Conservation (phyloP, 64 coral and sea anemone genomes). For the Exaiptasia diaphana region DNA sequence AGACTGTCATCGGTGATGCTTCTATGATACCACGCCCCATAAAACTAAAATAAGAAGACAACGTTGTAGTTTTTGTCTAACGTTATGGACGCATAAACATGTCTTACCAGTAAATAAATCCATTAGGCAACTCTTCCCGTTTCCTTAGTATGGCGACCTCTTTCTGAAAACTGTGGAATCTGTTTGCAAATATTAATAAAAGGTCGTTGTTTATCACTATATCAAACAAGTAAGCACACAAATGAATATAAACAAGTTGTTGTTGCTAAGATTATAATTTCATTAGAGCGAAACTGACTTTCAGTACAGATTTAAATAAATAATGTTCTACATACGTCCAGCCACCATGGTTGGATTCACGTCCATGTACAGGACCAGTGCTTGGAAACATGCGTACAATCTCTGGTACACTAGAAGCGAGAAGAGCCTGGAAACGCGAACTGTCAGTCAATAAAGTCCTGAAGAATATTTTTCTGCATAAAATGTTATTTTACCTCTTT, state of each 20-base stretch:
- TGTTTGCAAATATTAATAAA: not conserved
- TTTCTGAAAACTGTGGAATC: constrained; percentile 40
- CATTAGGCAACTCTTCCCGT: constrained; percentile 20
- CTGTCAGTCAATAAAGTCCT: not conserved
- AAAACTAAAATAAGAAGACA: constrained; percentile 46
- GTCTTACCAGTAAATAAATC: constrained; percentile 41
- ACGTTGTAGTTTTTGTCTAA: not conserved
- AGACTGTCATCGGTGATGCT: constrained; percentile 67
- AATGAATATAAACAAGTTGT: too few relatives aligned
- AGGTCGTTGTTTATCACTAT: too few relatives aligned
- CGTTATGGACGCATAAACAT: not conserved
- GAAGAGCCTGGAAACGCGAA: constrained; percentile 12
- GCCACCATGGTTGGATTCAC: constrained; percentile 26
- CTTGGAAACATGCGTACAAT: constrained; percentile 20
- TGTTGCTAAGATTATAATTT: too few relatives aligned
- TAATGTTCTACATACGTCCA: constrained; percentile 48
- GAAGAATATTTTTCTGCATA: not conserved
- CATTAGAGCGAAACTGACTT: too few relatives aligned
- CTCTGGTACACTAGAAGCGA: constrained; percentile 40
- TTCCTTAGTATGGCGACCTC: constrained; percentile 57
- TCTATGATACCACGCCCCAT: constrained; percentile 82
- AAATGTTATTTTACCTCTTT: constrained; percentile 21
- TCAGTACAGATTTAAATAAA: too few relatives aligned
- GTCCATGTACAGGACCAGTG: not conserved
- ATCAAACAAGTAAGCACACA: too few relatives aligned